phyloP scores from a whole-genome alignment of 2,888 invertebrate species.

The Diogma glabrata region DNA sequence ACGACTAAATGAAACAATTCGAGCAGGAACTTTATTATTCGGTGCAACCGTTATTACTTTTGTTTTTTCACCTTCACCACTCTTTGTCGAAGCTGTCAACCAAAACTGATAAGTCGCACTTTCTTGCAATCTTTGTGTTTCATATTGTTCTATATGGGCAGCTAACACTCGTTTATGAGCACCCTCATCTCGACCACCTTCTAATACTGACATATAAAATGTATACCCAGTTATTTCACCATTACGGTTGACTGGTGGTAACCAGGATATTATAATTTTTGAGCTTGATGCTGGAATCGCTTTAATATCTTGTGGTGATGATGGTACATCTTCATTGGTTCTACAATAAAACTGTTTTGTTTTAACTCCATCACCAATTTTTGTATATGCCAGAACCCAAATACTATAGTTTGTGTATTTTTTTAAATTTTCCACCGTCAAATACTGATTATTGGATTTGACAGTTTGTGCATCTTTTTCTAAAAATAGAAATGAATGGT shows the following conservation, averaged over 20 bases:
- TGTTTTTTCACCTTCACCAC: slow-evolving; percentile 75
- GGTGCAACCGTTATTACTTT: slow-evolving; percentile 65
- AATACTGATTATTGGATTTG: slow-evolving; percentile 44
- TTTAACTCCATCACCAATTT: slow-evolving; percentile 78
- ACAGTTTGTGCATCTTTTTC: slow-evolving; percentile 64
- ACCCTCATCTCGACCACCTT: slow-evolving; percentile 66
- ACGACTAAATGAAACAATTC: slow-evolving; percentile 78
- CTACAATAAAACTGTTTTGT: slow-evolving; percentile 75
- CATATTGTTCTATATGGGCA: slow-evolving; percentile 57
- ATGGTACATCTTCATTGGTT: slow-evolving; percentile 86
- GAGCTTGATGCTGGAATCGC: slow-evolving; percentile 76
- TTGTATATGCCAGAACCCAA: slow-evolving; percentile 77
- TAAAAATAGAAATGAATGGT: slow-evolving; percentile 33
- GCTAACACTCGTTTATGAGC: slow-evolving; percentile 63
- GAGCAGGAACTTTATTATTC: slow-evolving; percentile 69
- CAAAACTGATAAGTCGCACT: slow-evolving; percentile 61
- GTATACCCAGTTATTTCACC: slow-evolving; percentile 71
- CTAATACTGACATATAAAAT: slow-evolving; percentile 68
- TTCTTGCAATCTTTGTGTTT: slow-evolving; percentile 57
- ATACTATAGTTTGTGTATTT: slow-evolving; percentile 89
- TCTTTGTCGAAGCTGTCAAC: slow-evolving; percentile 65
- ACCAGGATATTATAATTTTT: slow-evolving; percentile 81
- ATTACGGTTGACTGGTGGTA: slow-evolving; percentile 73
- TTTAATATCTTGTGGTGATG: slow-evolving; percentile 82
- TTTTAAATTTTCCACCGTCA: slow-evolving; percentile 56